Evolutionary conservation across 2,113 vertebrate species (phyloP), one percentile per base, ranked within the genome.

Genomic region (Dicerorhinus sumatrensis): DNA sequence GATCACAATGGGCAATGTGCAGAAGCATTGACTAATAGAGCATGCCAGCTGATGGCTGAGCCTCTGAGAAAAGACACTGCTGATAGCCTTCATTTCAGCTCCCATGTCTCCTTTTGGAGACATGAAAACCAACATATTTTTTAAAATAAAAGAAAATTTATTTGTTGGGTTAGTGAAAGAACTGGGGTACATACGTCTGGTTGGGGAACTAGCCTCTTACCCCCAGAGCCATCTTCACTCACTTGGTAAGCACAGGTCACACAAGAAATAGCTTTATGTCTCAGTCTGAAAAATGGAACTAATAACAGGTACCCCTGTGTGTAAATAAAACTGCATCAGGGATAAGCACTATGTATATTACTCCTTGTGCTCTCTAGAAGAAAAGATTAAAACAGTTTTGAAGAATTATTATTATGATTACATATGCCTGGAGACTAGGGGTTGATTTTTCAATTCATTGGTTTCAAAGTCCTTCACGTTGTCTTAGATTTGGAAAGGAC

Each of bases 211-310:
- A 84, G 70, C n/a, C 33, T 84, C 18, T 17, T 25, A 16, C 48
- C 79, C 56, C 65, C 23, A 69, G 65, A 86, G 81, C 27, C 16
- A 2, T 67, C 16, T 54, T 82, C 17, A 17, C n/a, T 94, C 46
- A 17, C 42, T 63, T 63, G 76, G 62, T 84, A 87, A 89, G 82
- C n/a, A 6, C 21, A n/a, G 82, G 79, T 80, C 88, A 85, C 80
- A 72, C 12, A 94, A 91, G 73, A 96, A 96, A 91, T 27, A 33
- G 8, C 39, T 91, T 84, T 25, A 46, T 54, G 77, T 27, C 69
- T 95, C 70, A 48, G 56, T 16, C 81, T 97, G 89, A 97, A 97
- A 97, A 96, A 97, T 93, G 85, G 51, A 89, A 87, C 67, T 89
- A 94, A 97, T 98, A 94, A 96, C 69, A 91, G 31, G 60, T 82